Conservation (phyloP, 2,888 invertebrate genomes). For the Eilema depressum region DNA sequence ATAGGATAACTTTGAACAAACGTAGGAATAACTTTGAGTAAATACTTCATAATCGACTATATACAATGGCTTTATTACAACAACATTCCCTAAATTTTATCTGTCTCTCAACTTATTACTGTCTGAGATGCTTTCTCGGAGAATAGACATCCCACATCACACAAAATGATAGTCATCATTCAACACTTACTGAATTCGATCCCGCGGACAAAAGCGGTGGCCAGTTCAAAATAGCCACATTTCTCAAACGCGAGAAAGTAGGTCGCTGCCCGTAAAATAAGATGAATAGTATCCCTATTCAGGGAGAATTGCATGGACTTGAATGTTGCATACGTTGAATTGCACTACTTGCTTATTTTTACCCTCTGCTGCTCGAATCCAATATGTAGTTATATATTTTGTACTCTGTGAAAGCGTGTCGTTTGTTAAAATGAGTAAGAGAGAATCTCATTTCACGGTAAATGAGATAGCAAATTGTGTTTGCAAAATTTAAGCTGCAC, state of each 20-base stretch:
- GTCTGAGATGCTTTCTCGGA: not conserved
- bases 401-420: not conserved
- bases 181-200: slow-evolving; percentile 38
- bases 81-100: not conserved
- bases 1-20: too few relatives aligned
- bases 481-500: not conserved
- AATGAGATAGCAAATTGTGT: not conserved
- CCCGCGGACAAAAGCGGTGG: slow-evolving; percentile 43
- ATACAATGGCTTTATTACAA: not conserved
- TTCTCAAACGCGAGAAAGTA: slow-evolving; percentile 53
- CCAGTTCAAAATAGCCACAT: slow-evolving; percentile 51
- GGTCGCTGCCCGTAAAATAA: slow-evolving; percentile 60
- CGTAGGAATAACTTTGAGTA: too few relatives aligned
- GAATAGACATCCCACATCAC: slow-evolving; percentile 31
- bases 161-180: slow-evolving; percentile 52
- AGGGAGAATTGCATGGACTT: slow-evolving; percentile 51
- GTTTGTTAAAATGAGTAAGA: slow-evolving; percentile 17
- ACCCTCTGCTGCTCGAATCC: slow-evolving; percentile 31
- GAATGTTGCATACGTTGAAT: slow-evolving; percentile 52
- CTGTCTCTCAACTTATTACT: slow-evolving; percentile 2
- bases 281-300: slow-evolving; percentile 58
- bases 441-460: slow-evolving; percentile 15
- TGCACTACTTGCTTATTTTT: slow-evolving; percentile 47
- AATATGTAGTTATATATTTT: slow-evolving; percentile 29
- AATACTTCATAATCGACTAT: too few relatives aligned